A percentile compares a stretch with the other conserved stretches of the same genome.
phyloP scores from a whole-genome alignment of 2,113 vertebrate species.

The Oceanodroma tethys region DNA sequence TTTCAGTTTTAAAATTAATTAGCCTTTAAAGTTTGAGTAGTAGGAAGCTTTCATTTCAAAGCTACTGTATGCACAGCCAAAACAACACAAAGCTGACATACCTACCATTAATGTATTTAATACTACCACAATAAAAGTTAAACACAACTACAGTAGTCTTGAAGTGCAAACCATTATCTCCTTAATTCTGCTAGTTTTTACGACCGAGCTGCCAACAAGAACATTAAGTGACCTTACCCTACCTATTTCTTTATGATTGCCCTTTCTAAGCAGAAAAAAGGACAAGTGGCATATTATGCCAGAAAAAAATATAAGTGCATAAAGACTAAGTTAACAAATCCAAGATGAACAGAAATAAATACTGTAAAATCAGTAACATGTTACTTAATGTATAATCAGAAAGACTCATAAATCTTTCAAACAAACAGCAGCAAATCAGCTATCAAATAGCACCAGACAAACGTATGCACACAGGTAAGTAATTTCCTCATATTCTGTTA shows the following conservation, averaged over 20 bases:
- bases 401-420: not conserved
- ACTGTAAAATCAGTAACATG: not conserved
- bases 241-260: not conserved
- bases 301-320: not conserved
- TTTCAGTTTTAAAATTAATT: not conserved
- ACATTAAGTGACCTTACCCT: not conserved
- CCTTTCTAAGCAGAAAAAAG: not conserved
- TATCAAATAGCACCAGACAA: not conserved
- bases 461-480: not conserved
- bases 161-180: not conserved
- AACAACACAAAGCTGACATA: not conserved
- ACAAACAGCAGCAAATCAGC: not conserved
- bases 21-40: not conserved
- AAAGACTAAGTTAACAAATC: not conserved
- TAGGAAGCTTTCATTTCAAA: not conserved
- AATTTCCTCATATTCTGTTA: not conserved
- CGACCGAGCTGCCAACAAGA: not conserved
- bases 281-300: not conserved
- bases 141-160: not conserved
- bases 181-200: not conserved
- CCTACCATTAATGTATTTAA: not conserved
- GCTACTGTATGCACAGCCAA: not conserved
- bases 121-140: not conserved
- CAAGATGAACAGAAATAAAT: not conserved
- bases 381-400: not conserved